phyloP scores from a whole-genome alignment of 37 sponge, comb jelly and placozoan species.

The Haliclona indistincta region DNA sequence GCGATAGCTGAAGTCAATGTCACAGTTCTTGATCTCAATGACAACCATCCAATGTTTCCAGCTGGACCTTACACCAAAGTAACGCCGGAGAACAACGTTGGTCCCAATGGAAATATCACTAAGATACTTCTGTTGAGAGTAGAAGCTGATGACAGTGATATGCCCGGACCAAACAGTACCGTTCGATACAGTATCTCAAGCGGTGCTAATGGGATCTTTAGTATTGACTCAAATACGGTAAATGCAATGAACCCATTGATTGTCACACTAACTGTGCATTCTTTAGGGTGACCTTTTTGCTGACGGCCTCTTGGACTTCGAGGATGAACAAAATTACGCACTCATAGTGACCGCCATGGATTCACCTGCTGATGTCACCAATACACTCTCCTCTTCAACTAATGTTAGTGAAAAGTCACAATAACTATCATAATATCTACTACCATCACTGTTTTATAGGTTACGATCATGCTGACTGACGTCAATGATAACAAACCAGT shows the following conservation, averaged over 20 bases:
- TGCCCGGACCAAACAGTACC: background rate
- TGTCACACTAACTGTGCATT: background rate
- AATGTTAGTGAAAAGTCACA: background rate
- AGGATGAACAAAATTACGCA: background rate
- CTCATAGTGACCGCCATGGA: constrained; percentile 35
- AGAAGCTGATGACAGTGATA: background rate
- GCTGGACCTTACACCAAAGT: background rate
- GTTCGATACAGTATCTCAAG: background rate
- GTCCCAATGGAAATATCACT: background rate
- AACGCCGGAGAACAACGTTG: background rate
- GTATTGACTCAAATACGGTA: background rate
- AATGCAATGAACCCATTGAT: background rate
- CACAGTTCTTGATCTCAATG: constrained; percentile 45
- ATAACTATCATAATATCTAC: background rate
- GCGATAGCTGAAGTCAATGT: constrained; percentile 4
- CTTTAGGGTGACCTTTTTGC: constrained; percentile 31
- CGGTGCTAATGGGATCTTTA: background rate
- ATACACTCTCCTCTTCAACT: constrained; percentile 11
- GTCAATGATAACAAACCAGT: constrained; percentile 52
- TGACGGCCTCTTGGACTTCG: constrained; percentile 25
- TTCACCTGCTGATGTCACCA: background rate
- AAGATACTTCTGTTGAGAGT: background rate
- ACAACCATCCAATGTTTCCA: constrained; percentile 40
- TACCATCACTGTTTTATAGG: background rate
- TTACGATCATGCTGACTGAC: constrained; percentile 19